These are phyloP conservation scores for Drosophila fuyamai DNA, from an alignment of 1,140 invertebrate species.

Conservation along the genomic window DNA sequence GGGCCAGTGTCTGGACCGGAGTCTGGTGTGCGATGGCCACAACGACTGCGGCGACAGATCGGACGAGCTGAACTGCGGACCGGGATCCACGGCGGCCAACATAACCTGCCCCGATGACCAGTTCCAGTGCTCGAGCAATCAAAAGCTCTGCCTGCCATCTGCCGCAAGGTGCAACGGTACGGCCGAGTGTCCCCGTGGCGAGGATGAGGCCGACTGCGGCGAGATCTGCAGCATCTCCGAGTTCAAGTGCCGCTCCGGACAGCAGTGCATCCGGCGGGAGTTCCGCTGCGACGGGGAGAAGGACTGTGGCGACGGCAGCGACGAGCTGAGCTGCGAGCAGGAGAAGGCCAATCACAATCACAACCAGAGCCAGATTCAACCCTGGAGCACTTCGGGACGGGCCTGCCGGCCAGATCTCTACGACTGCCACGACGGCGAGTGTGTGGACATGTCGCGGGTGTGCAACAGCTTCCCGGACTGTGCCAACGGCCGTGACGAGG, in stretches of 20 bases:
- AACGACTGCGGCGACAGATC: conserved; percentile 86
- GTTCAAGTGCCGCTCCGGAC: conserved; percentile 85
- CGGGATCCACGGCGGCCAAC: conserved; percentile 11
- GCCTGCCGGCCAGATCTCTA: conserved; percentile 68
- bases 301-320: conserved; percentile 88
- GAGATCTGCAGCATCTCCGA: conserved; percentile 85
- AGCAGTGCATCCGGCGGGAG: conserved; percentile 86
- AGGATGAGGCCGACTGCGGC: conserved; percentile 87
- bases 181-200: conserved; percentile 89
- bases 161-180: conserved; percentile 88
- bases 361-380: conserved; percentile 11
- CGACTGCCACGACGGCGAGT: conserved; percentile 85
- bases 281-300: conserved; percentile 89
- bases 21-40: conserved; percentile 85
- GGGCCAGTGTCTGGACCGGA: conserved; percentile 85
- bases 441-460: conserved; percentile 86
- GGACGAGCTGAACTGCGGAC: conserved; percentile 85
- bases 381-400: conserved; percentile 12
- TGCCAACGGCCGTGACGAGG: conserved; percentile 72
- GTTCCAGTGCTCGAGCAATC: conserved; percentile 87
- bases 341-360: conserved; percentile 6
- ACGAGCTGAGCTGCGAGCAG: conserved; percentile 87
- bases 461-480: conserved; percentile 89
- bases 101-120: conserved; percentile 46
- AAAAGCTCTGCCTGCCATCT: conserved; percentile 85